phyloP scores from a whole-genome alignment of 2,113 vertebrate species.

The Saccopteryx leptura region DNA sequence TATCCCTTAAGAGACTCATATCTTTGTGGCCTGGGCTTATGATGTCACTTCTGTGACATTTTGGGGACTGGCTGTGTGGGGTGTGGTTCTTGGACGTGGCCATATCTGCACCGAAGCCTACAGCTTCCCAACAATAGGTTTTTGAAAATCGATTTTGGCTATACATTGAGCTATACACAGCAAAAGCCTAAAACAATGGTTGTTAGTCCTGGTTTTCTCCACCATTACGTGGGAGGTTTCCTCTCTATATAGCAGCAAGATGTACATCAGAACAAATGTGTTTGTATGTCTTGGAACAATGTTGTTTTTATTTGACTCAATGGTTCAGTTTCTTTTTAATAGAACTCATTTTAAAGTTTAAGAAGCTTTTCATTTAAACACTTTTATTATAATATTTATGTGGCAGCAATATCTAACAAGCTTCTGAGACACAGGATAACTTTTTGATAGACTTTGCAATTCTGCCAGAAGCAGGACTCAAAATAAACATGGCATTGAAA shows the following conservation, averaged over 20 bases:
- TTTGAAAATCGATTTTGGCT: background rate
- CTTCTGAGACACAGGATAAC: background rate
- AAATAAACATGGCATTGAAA: constrained; percentile 68
- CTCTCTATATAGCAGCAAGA: background rate
- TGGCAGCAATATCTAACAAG: constrained; percentile 58
- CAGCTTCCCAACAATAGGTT: background rate
- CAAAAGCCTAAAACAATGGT: background rate
- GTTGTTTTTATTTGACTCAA: background rate
- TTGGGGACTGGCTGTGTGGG: too few species aligned
- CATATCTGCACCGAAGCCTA: too few species aligned
- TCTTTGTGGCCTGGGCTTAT: too few species aligned
- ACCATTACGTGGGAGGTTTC: background rate
- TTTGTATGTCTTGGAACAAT: background rate
- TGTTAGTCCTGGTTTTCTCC: background rate
- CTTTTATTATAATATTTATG: constrained; percentile 69
- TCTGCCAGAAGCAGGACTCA: constrained; percentile 57
- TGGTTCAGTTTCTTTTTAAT: constrained; percentile 47
- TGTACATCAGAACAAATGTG: background rate
- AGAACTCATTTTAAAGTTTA: constrained; percentile 62
- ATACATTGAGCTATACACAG: background rate
- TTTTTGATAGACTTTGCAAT: constrained; percentile 55
- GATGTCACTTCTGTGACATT: too few species aligned
- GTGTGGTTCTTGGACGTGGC: too few species aligned
- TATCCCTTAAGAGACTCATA: too few species aligned
- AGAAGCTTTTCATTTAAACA: constrained; percentile 65